Evolutionary conservation across 2,888 invertebrate species (phyloP), one percentile per base, ranked within the genome.

Genomic region (Cryptocephalus primarius): DNA sequence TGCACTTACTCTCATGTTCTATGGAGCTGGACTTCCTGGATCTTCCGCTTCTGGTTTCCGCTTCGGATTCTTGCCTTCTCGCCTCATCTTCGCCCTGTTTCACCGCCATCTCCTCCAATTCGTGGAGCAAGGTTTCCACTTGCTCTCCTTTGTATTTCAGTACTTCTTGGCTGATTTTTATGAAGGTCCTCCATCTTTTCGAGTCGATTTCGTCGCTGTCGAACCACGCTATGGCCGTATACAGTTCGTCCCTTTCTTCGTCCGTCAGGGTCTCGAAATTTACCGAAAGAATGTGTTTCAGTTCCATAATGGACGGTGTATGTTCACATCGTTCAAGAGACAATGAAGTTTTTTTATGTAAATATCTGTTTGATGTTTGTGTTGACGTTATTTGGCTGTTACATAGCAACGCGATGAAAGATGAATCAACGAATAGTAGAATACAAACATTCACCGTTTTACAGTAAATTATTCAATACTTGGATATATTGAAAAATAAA

Each of bases 131-230:
- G 3, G 73, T 72, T 55, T 75, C 75, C 1, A 77, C 75, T 75
- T 84, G 83, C 68, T 82, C 82, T 49, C 75, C 78, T 70, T 83
- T 84, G 55, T 76, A 78, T 60, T 80, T 80, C 41, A 84, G 62
- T 57, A 83, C 75, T 67, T 82, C 82, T 63, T 83, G 82, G n/a
- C 79, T 71, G 3, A 83, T 65, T 60, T 74, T 72, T 59, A 82
- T 75, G 14, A 83, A 64, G 6, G 71, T 70, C 62, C 76, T 74
- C 43, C 78, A 70, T 60, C 78, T 77, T 22, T 74, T 68, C 49
- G 75, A 68, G 59, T 77, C 76, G 1, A 77, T 62, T 57, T 76
- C 74, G 38, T 78, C 76, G 55, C 75, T 74, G 40, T 79, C 76
- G 1, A 72, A 72, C 77, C 78, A 79, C 8, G 78, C 75, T 32